Base-by-base conservation (phyloP, 1,140 invertebrate species). In the Brachionus manjavacas region DNA sequence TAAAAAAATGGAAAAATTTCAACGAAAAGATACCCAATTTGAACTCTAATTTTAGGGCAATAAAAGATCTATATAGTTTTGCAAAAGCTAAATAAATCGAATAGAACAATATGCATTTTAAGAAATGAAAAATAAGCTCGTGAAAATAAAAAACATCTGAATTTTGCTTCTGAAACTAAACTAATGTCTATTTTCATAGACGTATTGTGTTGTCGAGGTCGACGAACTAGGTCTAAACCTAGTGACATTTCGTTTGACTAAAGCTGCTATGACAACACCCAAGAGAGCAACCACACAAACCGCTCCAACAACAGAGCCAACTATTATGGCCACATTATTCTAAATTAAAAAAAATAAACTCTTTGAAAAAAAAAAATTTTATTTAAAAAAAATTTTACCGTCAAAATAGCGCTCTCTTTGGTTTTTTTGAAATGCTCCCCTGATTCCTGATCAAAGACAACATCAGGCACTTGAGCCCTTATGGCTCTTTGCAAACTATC, bases 241-340 rank as follows among this genome's bases (percentile, higher is more conserved):
- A 0, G 16, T 76, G 2, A 76, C 25, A 25, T 76, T 76, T 25
- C 72, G 14, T 76, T 49, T 76, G 9, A 76, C 31, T 76, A 76
- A 23, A 49, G 72, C 72, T 11, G 20, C 72, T 25, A 76, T 49
- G 52, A 76, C 72, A 49, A 76, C 72, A 14, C 16, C 72, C 23
- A 76, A 46, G 8, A 76, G 39, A 35, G 41, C 72, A 20, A 76
- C 72, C 7, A 76, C 72, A 49, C 39, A 76, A 49, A 76, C 23
- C 11, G 72, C 72, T 76, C 72, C 72, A 0, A 76, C 41, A 8
- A 49, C 43, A 49, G 72, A 76, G 8, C 72, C 72, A 25, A 25
- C 72, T 16, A 76, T 76, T 4, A 76, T 76, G 16, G 72, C 72
- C 25, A 76, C 20, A 28, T 76, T 76, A 52, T 76, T 76, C 72